A percentile compares a stretch with the other conserved stretches of the same genome.
phyloP scores from a whole-genome alignment of 2,888 invertebrate genomes.

The Diogma glabrata region DNA sequence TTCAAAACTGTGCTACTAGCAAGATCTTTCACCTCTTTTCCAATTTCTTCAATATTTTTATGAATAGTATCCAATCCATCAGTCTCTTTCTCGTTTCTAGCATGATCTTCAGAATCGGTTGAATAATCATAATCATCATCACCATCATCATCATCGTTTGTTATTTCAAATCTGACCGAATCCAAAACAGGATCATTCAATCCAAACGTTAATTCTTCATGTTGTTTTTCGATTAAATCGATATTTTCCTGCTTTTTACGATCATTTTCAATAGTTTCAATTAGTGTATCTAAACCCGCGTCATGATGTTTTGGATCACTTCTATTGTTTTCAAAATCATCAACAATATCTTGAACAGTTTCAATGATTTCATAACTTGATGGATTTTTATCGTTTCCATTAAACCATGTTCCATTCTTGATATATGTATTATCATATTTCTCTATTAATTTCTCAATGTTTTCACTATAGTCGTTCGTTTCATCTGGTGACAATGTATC shows the following conservation, averaged over 20 bases:
- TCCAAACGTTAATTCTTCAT: constrained; percentile 2
- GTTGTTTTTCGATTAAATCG: neutral
- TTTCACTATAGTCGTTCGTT: neutral
- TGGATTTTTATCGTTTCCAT: too few relatives aligned
- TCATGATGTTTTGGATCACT: too few relatives aligned
- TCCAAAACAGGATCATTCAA: neutral
- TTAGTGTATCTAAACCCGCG: too few relatives aligned
- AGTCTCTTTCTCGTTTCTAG: too few relatives aligned
- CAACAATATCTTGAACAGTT: constrained; percentile 2
- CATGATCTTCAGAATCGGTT: too few relatives aligned
- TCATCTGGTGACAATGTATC: neutral
- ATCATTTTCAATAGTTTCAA: neutral
- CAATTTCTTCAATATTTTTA: neutral
- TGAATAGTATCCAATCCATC: too few relatives aligned
- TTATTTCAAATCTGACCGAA: neutral
- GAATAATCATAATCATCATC: neutral
- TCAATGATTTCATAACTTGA: neutral
- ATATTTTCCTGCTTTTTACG: neutral
- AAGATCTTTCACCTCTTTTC: neutral
- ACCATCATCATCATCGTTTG: neutral
- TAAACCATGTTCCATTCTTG: constrained; percentile 4
- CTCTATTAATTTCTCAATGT: neutral
- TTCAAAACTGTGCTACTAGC: neutral
- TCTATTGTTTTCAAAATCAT: too few relatives aligned
- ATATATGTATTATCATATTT: constrained; percentile 4